Evolutionary conservation across 2,888 invertebrate species (phyloP).

Genomic region (Eupithecia subfuscata): DNA sequence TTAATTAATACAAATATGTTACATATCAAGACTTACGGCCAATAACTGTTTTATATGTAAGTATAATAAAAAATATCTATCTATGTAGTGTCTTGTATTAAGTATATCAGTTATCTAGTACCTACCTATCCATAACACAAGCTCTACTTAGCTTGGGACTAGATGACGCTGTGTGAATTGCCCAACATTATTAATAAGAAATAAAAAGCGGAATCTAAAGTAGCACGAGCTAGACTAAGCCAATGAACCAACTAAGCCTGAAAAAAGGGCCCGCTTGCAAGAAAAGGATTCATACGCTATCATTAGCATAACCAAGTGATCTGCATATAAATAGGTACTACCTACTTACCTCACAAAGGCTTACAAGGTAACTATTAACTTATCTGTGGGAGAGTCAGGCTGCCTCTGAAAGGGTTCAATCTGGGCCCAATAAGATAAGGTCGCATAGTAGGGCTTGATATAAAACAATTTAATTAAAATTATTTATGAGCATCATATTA

Average conservation of each 20-base stretch:
- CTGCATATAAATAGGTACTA: conserved; percentile 51
- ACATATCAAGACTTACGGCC: too few species aligned
- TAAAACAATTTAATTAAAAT: conserved; percentile 29
- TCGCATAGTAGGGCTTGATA: conserved; percentile 19
- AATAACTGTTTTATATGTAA: too few species aligned
- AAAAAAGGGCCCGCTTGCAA: conserved; percentile 14
- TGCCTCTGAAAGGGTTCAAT: conserved; percentile 27
- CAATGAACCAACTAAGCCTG: neutral
- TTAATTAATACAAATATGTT: too few species aligned
- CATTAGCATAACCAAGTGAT: conserved; percentile 53
- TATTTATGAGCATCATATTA: conserved; percentile 26
- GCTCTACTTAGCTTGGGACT: neutral
- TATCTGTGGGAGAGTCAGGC: conserved; percentile 23
- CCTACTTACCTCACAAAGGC: conserved; percentile 25
- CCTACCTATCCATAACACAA: neutral
- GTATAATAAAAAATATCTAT: too few species aligned
- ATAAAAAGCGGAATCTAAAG: neutral
- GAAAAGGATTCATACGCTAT: conserved; percentile 32
- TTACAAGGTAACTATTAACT: conserved; percentile 19
- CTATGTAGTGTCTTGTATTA: too few species aligned
- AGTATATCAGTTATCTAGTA: too few species aligned
- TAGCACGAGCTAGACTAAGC: neutral
- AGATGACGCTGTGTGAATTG: too few species aligned
- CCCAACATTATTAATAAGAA: too few species aligned
- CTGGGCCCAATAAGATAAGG: conserved; percentile 32